Conservation (phyloP, 2,113 vertebrate genomes). For the Ancistrus triradiatus region DNA sequence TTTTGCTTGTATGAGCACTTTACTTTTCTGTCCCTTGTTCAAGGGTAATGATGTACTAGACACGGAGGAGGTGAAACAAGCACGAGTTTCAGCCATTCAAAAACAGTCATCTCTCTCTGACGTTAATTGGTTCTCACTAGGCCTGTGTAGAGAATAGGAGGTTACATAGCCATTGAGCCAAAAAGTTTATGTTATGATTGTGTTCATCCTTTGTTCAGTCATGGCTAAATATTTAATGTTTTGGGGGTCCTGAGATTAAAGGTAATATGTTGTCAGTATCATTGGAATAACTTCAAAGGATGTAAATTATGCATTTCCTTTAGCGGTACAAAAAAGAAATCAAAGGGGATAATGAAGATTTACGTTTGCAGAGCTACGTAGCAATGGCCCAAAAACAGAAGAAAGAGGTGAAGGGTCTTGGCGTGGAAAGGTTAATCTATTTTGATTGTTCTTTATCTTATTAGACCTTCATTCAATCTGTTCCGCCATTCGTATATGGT, state of each 20-base stretch:
- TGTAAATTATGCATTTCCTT: slow-evolving; percentile 79
- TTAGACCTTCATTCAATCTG: slow-evolving; percentile 73
- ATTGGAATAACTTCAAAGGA: slow-evolving; percentile 75
- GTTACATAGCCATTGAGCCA: slow-evolving; percentile 67
- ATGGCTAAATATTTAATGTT: slow-evolving; percentile 80
- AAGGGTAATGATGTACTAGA: slow-evolving; percentile 43
- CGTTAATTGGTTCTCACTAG: slow-evolving; percentile 73
- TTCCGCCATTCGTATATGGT: slow-evolving; percentile 65
- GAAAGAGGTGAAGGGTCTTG: slow-evolving; percentile 47
- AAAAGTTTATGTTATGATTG: slow-evolving; percentile 57
- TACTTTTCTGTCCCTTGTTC: slow-evolving; percentile 64
- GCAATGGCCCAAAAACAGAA: slow-evolving; percentile 30
- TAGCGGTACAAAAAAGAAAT: slow-evolving; percentile 65
- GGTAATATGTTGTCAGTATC: slow-evolving; percentile 79
- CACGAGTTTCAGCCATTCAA: slow-evolving; percentile 62
- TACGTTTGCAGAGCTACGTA: slow-evolving; percentile 66
- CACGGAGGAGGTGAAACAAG: slow-evolving; percentile 47
- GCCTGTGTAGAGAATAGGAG: slow-evolving; percentile 66
- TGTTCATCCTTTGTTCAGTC: slow-evolving; percentile 72
- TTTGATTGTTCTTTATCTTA: slow-evolving; percentile 68
- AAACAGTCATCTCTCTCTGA: slow-evolving; percentile 47
- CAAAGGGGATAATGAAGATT: slow-evolving; percentile 78
- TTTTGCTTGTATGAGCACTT: slow-evolving; percentile 71
- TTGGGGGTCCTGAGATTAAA: slow-evolving; percentile 76
- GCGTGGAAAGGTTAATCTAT: slow-evolving; percentile 73